Base-by-base conservation (phyloP, 2,888 invertebrate species). In the Pollenia amentaria region DNA sequence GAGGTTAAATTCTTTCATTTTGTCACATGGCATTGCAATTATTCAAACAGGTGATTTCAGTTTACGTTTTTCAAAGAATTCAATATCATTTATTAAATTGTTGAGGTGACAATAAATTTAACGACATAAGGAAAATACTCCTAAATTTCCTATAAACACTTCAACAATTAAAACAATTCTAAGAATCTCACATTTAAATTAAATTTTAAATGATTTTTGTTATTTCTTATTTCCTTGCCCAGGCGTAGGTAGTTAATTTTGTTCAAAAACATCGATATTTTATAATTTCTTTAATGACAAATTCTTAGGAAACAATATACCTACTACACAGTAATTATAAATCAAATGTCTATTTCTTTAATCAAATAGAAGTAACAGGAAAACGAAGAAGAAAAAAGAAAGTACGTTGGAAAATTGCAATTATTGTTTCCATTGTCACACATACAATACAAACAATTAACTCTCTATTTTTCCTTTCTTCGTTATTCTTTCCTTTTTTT, bases 361-460 rank as follows among this genome's bases (percentile, higher is more conserved):
- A 75, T 83, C 53, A 76, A 80, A 84, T 75, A 53, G 46, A 84
- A 77, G 76, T 53, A 77, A 81, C 16, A 14, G 29, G 69, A 18
- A 62, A 38, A 53, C 51, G 38, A 62, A 57, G 80, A 75, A 51
- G 3, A 53, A 53, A 48, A 84, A 42, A 77, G 64, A 57, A 65
- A 60, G 51, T 65, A 79, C 70, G 72, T 65, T 73, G 42, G 80
- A 77, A 84, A 84, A 84, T 84, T 87, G 87, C 84, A 87, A 87
- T 87, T 84, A 87, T 87, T 87, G 80, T 77, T 80, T 77, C 84
- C 64, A 87, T 87, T 87, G 87, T 87, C 87, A 81, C 75, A 87
- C 80, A 77, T 73, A 84, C 84, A 81, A 84, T 87, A 16, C 84
- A 84, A 84, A 87, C 87, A 87, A 87, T 87, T 87, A 87, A 81